Percentiles rank a stretch among this genome's conserved stretches.
phyloP scores from a whole-genome alignment of 2,797 vertebrate genomes.

The Sparidentex hasta region DNA sequence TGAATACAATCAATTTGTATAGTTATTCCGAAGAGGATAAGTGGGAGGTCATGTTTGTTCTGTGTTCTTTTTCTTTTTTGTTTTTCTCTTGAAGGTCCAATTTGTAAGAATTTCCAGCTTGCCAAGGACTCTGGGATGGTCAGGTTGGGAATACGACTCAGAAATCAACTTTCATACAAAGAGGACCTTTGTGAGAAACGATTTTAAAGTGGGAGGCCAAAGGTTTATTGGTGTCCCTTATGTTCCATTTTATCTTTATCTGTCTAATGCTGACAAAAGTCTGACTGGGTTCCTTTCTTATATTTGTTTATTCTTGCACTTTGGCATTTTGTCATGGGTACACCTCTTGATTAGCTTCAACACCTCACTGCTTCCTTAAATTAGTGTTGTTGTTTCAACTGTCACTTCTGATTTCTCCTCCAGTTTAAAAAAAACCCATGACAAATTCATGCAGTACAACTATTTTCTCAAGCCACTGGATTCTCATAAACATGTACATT shows the following conservation, averaged over 20 bases:
- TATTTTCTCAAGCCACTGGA: conserved; percentile 72
- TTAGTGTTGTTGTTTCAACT: conserved; percentile 79
- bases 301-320: conserved; percentile 53
- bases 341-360: conserved; percentile 73
- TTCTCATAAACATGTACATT: conserved; percentile 58
- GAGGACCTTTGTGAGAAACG: background rate
- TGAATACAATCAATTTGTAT: no score
- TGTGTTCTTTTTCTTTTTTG: no score
- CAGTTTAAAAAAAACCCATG: conserved; percentile 69
- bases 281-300: conserved; percentile 17
- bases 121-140: no score
- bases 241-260: background rate
- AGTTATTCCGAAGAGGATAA: no score
- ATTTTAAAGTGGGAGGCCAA: background rate
- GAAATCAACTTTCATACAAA: no score
- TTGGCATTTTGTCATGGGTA: conserved; percentile 75
- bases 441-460: conserved; percentile 75
- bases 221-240: background rate
- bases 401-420: conserved; percentile 80
- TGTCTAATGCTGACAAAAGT: background rate
- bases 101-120: no score
- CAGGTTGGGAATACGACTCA: no score
- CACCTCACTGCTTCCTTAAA: conserved; percentile 78
- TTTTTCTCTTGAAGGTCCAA: no score
- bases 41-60: no score